Evolutionary conservation across 2,113 vertebrate genomes (phyloP).

Genomic region (Brienomyrus brachyistius): DNA sequence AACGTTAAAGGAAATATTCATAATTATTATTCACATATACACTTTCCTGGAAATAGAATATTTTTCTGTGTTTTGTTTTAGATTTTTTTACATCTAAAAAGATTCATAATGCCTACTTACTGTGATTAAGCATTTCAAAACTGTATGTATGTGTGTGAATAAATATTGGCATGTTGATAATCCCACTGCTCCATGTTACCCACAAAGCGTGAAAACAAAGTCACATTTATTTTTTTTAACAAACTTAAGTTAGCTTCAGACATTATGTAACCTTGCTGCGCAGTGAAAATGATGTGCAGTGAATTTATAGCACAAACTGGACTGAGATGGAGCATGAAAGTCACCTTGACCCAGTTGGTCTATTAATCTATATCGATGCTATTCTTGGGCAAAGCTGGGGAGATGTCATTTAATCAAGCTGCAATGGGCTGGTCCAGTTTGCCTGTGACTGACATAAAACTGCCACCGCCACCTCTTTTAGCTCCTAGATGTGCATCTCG

Average conservation of each 20-base stretch:
- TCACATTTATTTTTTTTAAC: background rate
- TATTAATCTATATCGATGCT: slow-evolving; percentile 19
- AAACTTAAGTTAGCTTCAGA: background rate
- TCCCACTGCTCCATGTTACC: background rate
- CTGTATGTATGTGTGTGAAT: background rate
- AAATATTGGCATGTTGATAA: background rate
- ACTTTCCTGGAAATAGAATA: background rate
- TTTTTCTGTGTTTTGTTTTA: background rate
- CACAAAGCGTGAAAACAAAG: background rate
- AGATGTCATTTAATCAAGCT: slow-evolving; percentile 16
- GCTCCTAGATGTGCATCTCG: background rate
- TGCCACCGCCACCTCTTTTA: background rate
- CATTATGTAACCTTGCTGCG: background rate
- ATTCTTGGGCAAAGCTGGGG: slow-evolving; percentile 18
- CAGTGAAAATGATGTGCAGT: background rate
- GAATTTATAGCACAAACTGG: slow-evolving; percentile 5
- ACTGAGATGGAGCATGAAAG: background rate
- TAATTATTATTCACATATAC: background rate
- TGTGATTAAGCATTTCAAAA: background rate
- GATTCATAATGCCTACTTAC: background rate
- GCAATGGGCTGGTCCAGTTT: slow-evolving; percentile 10
- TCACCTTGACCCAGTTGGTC: slow-evolving; percentile 20
- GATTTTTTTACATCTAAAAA: background rate
- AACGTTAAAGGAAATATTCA: background rate
- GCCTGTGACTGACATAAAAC: background rate